These are phyloP conservation scores for Thripadectes ignobilis DNA, from an alignment of 2,797 vertebrate species.

Conservation along the genomic window DNA sequence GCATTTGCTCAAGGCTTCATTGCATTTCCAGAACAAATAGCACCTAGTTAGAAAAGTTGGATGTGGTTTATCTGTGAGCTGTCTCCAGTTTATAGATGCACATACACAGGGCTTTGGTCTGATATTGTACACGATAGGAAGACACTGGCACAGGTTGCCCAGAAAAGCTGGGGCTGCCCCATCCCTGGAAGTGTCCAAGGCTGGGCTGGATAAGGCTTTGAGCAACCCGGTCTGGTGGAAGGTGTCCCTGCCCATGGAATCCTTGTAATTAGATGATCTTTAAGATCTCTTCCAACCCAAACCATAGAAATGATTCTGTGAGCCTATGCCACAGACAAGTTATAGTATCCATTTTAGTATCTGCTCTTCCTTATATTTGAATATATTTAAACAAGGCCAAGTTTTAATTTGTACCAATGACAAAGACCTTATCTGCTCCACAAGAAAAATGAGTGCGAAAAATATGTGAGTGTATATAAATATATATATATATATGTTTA, in stretches of 20 bases:
- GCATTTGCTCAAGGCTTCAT: neutral
- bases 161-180: neutral
- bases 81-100: neutral
- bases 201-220: neutral
- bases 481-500: neutral
- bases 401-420: neutral
- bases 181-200: neutral
- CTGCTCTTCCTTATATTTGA: neutral
- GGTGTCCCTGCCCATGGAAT: neutral
- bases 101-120: neutral
- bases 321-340: neutral
- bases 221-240: neutral
- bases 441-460: neutral
- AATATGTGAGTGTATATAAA: neutral
- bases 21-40: neutral
- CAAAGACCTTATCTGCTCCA: neutral
- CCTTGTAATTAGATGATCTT: neutral
- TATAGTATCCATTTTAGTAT: neutral
- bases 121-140: neutral
- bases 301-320: neutral
- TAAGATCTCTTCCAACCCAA: neutral
- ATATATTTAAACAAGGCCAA: neutral
- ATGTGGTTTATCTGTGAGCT: neutral
- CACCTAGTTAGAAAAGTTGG: neutral
- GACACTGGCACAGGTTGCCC: neutral